Evolutionary conservation across 92 coral and sea anemone species (phyloP).

Genomic region (Palythoa grandiflora): DNA sequence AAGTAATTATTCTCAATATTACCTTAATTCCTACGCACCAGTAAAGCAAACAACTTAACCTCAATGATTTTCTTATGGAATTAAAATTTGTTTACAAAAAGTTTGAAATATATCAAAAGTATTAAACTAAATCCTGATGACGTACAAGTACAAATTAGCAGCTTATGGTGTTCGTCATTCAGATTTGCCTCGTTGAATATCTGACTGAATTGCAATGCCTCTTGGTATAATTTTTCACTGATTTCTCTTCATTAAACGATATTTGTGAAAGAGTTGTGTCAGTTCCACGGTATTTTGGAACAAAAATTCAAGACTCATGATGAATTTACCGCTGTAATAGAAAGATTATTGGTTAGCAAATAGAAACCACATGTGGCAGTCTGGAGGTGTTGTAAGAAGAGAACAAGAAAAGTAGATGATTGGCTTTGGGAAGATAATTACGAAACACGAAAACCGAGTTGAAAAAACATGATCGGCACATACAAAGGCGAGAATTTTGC

Average conservation of each 20-base stretch:
- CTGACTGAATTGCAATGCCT: not conserved
- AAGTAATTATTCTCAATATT: not conserved
- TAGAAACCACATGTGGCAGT: not conserved
- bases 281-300: no score
- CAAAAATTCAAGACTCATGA: no score
- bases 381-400: not conserved
- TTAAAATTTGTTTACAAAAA: constrained; percentile 19
- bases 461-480: not conserved
- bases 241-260: not conserved
- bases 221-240: no score
- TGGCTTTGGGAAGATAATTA: not conserved
- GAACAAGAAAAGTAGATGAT: not conserved
- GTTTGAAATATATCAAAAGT: constrained; percentile 26
- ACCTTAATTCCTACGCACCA: not conserved
- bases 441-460: not conserved
- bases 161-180: not conserved
- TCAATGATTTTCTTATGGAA: not conserved
- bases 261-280: not conserved
- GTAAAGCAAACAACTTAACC: not conserved
- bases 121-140: constrained; percentile 28
- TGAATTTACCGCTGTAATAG: no score
- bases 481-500: not conserved
- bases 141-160: not conserved
- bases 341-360: not conserved
- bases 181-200: not conserved